Evolutionary conservation across 2,113 vertebrate genomes (phyloP).

Genomic region (Stigmatopora nigra): DNA sequence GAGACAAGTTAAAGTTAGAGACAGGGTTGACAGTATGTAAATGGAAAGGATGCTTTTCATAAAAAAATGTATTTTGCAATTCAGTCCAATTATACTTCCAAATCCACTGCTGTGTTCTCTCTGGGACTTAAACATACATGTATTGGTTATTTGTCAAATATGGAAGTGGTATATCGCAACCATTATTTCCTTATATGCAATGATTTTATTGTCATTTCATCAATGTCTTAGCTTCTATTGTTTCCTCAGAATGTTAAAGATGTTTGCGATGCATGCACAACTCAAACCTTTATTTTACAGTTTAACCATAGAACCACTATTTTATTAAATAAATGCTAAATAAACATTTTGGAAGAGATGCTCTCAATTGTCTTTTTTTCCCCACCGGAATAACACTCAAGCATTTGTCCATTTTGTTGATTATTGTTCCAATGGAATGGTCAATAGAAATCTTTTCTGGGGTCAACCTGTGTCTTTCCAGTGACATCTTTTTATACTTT

Average conservation of each 20-base stretch:
- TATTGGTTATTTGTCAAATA: constrained; percentile 16
- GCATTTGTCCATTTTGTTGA: no score
- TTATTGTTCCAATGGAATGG: background rate
- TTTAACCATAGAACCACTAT: constrained; percentile 54
- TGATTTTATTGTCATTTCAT: constrained; percentile 28
- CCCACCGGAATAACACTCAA: no score
- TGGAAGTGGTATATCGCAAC: constrained; percentile 15
- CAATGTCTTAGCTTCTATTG: constrained; percentile 29
- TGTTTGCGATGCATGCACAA: constrained; percentile 54
- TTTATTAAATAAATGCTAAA: constrained; percentile 57
- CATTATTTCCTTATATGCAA: constrained; percentile 51
- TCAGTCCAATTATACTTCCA: constrained; percentile 17
- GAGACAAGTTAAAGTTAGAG: constrained; percentile 20
- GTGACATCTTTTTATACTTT: background rate
- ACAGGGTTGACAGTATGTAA: constrained; percentile 1
- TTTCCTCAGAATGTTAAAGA: constrained; percentile 31
- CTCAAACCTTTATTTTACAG: constrained; percentile 32
- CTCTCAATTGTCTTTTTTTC: background rate
- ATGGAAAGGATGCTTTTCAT: constrained; percentile 23
- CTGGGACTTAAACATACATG: constrained; percentile 10
- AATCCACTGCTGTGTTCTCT: constrained; percentile 22
- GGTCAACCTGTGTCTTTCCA: background rate
- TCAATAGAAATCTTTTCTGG: background rate
- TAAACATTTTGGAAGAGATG: constrained; percentile 61
- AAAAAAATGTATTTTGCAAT: constrained; percentile 34